Conservation (phyloP, 2,888 invertebrate genomes). For the Andricus quercusramuli region DNA sequence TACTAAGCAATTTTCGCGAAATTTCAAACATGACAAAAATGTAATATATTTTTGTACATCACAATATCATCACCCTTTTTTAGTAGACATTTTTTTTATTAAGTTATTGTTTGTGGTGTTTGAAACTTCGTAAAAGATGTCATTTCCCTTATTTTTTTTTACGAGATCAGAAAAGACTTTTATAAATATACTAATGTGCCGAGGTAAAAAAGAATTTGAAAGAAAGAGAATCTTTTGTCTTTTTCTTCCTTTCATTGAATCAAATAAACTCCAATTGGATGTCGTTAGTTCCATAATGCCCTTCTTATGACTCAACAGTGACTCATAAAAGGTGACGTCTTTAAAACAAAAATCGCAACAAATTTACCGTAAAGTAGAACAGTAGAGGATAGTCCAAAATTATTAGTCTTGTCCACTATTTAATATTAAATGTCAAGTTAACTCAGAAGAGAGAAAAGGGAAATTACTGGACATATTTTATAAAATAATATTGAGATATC, state of each 20-base stretch:
- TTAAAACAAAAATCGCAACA: not conserved
- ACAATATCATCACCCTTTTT: not conserved
- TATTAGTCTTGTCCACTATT: not conserved
- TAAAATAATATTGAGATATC: not conserved
- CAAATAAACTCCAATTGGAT: not conserved
- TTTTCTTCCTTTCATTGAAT: slow-evolving; percentile 9
- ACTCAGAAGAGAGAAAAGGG: not conserved
- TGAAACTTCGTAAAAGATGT: not conserved
- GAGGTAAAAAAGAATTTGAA: not conserved
- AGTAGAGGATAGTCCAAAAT: not conserved
- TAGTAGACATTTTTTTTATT: not conserved
- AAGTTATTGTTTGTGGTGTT: not conserved
- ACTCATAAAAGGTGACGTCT: not conserved
- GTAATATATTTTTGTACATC: slow-evolving; percentile 3
- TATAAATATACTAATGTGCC: not conserved
- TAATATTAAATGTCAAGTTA: not conserved
- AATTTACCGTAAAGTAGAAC: not conserved
- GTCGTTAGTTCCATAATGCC: not conserved
- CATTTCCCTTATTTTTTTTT: not conserved
- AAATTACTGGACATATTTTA: slow-evolving; percentile 11
- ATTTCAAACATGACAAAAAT: not conserved
- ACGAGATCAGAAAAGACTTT: not conserved
- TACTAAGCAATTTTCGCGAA: not conserved
- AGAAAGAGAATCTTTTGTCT: not conserved
- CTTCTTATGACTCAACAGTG: not conserved